These are phyloP conservation scores for Copidosoma floridanum DNA, from an alignment of 1,140 invertebrate genomes.

Conservation along the genomic window DNA sequence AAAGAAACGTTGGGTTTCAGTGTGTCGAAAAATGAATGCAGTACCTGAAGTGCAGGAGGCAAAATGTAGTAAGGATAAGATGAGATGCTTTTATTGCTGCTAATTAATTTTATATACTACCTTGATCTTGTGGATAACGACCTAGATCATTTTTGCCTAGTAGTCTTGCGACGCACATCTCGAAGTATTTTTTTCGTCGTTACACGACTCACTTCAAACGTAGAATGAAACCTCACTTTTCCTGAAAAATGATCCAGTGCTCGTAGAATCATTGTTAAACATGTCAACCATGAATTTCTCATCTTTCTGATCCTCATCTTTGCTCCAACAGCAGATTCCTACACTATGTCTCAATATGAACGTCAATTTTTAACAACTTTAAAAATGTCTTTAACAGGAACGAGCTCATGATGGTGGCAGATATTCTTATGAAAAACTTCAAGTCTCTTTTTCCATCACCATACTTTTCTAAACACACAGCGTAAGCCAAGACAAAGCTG, in stretches of 20 bases:
- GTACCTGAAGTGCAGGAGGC: too few species aligned
- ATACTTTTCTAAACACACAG: slow-evolving; percentile 69
- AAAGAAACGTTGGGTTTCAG: too few species aligned
- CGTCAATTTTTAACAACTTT: slow-evolving; percentile 68
- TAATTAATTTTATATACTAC: slow-evolving; percentile 90
- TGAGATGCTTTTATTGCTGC: slow-evolving; percentile 85
- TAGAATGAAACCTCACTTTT: slow-evolving; percentile 84
- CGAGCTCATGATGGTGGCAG: slow-evolving; percentile 72
- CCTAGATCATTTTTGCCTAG: slow-evolving; percentile 91
- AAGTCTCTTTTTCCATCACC: slow-evolving; percentile 75
- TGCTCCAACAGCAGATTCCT: slow-evolving; percentile 74
- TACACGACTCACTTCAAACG: slow-evolving; percentile 84
- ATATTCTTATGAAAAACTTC: slow-evolving; percentile 70
- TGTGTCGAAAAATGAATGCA: too few species aligned
- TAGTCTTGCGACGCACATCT: slow-evolving; percentile 87
- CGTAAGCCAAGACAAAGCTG: slow-evolving; percentile 65
- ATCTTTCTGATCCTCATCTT: too few species aligned
- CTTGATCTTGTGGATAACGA: slow-evolving; percentile 90
- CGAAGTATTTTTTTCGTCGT: slow-evolving; percentile 88
- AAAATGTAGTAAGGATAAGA: slow-evolving; percentile 81
- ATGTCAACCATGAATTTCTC: slow-evolving; percentile 98
- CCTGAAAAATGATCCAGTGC: slow-evolving; percentile 92
- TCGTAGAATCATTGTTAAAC: slow-evolving; percentile 98
- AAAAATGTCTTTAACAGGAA: slow-evolving; percentile 65
- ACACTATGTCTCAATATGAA: slow-evolving; percentile 75